Base-by-base conservation (phyloP, 92 coral and sea anemone species). In the Parazoanthus atlanticus region DNA sequence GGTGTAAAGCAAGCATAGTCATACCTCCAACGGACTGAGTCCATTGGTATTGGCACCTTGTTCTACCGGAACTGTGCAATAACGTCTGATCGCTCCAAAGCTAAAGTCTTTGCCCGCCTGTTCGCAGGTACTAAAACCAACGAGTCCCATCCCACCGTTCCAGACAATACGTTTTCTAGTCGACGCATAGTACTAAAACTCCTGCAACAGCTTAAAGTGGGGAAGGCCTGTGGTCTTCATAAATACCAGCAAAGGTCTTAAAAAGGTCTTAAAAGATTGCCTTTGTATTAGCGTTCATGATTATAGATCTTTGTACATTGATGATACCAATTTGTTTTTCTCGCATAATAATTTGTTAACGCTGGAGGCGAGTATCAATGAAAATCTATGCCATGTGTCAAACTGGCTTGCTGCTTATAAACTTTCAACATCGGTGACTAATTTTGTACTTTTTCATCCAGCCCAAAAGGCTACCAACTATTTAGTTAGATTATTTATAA, bases 81-180 rank as follows among this genome's bases (percentile, higher is more conserved):
- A n/a, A 56, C 74, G 36, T 21, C 58, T 66, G 86, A 81, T 66
- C n/a, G 28, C 69, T 81, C 86, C 2, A 81, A 81, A 81, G 86
- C 86, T 47, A 36, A 56, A 81, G 74, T 32, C 26, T 66, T 81
- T 33, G 69, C 36, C 38, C 34, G 13, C 33, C 86, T 25, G 70
- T 54, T 47, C 21, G 86, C 32, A 21, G 28, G 86, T 81, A 73
- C 52, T 29, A 54, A 47, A 26, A 81, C 86, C 32, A 10, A 30
- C 25, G 46, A 81, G 66, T 67, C 74, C 86, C 36, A 43, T 21
- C 28, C 69, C 32, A 8, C 64, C 70, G 25, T 81, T n/a, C 74
- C 40, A 36, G 86, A 81, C 86, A 10, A 31, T 58, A 43, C 38
- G 9, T 81, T 81, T 56, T 36, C n/a, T 36, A 36, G 38, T 40